Percentiles rank a stretch among this genome's conserved stretches.
phyloP scores from a whole-genome alignment of 2,113 vertebrate genomes.

The Bubo blakistoni region DNA sequence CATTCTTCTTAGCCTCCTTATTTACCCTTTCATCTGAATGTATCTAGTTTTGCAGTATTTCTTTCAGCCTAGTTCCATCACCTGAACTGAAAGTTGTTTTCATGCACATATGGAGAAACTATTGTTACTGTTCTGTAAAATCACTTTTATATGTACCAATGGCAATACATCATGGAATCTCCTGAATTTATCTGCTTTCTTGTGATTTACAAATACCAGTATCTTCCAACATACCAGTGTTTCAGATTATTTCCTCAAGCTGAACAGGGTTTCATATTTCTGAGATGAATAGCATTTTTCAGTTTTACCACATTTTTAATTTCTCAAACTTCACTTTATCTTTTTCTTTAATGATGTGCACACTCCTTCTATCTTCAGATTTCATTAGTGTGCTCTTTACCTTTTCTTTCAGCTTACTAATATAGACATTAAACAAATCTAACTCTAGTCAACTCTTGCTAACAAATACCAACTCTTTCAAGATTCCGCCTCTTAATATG shows the following conservation, averaged over 20 bases:
- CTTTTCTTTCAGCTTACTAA: slow-evolving; percentile 12
- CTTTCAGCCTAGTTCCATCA: not conserved
- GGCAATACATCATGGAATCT: not conserved
- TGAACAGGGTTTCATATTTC: not conserved
- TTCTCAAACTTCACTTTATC: not conserved
- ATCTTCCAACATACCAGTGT: not conserved
- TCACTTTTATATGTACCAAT: not conserved
- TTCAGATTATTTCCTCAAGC: not conserved
- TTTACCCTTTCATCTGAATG: not conserved
- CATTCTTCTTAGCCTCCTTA: not conserved
- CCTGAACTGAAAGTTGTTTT: not conserved
- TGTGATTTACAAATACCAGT: not conserved
- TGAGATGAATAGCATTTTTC: not conserved
- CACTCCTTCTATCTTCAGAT: not conserved
- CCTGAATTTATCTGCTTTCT: not conserved
- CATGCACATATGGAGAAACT: not conserved
- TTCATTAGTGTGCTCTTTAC: not conserved
- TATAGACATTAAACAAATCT: not conserved
- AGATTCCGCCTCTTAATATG: not conserved
- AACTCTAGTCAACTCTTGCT: not conserved
- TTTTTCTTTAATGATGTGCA: not conserved
- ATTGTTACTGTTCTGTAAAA: not conserved
- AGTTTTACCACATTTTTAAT: not conserved
- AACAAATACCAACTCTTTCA: not conserved
- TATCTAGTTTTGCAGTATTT: not conserved